These are phyloP conservation scores for Cetonia aurata DNA, from an alignment of 2,888 invertebrate genomes.

Conservation along the genomic window DNA sequence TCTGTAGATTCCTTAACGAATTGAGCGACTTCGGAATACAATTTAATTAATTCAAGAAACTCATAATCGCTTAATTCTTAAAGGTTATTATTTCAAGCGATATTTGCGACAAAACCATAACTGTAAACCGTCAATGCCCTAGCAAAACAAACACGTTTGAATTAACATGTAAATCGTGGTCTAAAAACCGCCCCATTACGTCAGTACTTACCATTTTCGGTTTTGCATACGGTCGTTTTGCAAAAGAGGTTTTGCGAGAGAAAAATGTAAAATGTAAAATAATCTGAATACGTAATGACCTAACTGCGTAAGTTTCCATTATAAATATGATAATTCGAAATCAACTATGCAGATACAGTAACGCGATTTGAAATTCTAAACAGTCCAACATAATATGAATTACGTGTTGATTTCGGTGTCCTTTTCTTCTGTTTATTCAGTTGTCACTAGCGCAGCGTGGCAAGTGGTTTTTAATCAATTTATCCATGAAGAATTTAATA, in stretches of 20 bases:
- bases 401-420: conserved; percentile 31
- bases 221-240: conserved; percentile 1
- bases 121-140: conserved; percentile 2
- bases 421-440: conserved; percentile 35
- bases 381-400: conserved; percentile 22
- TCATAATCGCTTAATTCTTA: conserved; percentile 3
- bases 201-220: conserved; percentile 1
- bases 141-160: conserved; percentile 21
- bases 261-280: conserved; percentile 24
- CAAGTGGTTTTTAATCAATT: conserved; percentile 31
- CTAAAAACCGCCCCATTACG: background rate
- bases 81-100: conserved; percentile 9
- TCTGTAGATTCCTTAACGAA: background rate
- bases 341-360: conserved; percentile 35
- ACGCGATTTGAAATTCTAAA: conserved; percentile 34
- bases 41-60: background rate
- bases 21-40: background rate
- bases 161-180: background rate
- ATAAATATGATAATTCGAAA: conserved; percentile 43
- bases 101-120: background rate
- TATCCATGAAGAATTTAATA: conserved; percentile 32
- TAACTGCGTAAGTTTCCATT: conserved; percentile 34
- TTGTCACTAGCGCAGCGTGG: conserved; percentile 28
- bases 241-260: conserved; percentile 21
- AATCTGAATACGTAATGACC: conserved; percentile 27